phyloP scores from a whole-genome alignment of 2,113 vertebrate genomes.

The Tiliqua scincoides region DNA sequence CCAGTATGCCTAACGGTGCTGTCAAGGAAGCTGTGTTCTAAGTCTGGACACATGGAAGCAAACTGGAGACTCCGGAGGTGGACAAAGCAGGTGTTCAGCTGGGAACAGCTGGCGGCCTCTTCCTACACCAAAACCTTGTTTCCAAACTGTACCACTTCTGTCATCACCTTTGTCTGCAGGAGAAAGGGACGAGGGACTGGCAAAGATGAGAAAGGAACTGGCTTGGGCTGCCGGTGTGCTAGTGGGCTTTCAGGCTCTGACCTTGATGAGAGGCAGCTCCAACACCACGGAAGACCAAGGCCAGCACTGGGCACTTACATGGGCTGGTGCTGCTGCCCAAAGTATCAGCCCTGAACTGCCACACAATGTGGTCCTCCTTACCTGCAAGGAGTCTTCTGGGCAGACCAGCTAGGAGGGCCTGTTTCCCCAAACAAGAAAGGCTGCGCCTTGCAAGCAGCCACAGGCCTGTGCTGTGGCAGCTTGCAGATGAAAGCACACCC shows the following conservation, averaged over 20 bases:
- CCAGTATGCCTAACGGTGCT: fast-evolving
- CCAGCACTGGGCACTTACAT: not conserved
- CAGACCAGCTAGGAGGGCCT: not conserved
- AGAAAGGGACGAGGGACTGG: not conserved
- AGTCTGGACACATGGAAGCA: not conserved
- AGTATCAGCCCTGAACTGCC: too few species aligned
- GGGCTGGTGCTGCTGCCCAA: not conserved
- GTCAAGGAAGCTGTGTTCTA: fast-evolving
- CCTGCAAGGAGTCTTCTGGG: not conserved
- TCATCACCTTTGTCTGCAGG: not conserved
- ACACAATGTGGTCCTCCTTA: too few species aligned
- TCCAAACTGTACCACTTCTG: not conserved
- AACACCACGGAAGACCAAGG: not conserved
- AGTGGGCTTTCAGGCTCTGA: not conserved
- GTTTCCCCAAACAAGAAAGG: not conserved
- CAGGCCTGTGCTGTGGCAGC: too few species aligned
- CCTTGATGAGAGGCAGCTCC: not conserved
- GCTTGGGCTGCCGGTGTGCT: not conserved
- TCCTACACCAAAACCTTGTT: not conserved
- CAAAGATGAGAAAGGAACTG: not conserved
- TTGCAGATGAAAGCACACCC: not conserved
- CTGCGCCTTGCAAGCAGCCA: too few species aligned
- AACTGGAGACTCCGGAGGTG: not conserved
- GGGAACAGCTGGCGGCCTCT: not conserved
- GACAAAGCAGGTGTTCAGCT: not conserved